Evolutionary conservation across 1,140 invertebrate genomes (phyloP), one percentile per base, ranked within the genome.

Genomic region (Linepithema humile): DNA sequence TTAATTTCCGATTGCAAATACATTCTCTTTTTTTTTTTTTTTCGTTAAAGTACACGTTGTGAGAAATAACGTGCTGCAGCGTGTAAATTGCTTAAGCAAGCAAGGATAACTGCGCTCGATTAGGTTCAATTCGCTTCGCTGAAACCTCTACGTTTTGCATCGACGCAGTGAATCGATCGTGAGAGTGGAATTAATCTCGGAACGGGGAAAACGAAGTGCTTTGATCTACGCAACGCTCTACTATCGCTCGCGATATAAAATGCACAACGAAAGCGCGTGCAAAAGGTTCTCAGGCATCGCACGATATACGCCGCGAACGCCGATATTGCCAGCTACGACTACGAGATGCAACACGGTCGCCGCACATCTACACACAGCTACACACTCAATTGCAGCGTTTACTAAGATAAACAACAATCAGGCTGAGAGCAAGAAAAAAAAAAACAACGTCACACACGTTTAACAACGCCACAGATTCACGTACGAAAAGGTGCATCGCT

Each of bases 211-310:
- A 23, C 17, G 2, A 80, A 70, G 64, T 64, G 20, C 2, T 35
- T 62, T 5, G n/a, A 15, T 67, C 10, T 29, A 60, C 29, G 17
- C 26, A 20, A 74, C 38, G n/a, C n/a, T 17, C 20, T 7, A 32
- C 64, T 17, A 12, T 48, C 72, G 23, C 38, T 20, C n/a, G 53
- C 26, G 29, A 20, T 32, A 45, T 38, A 75, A 45, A 29, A 77
- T 65, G 59, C 59, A 77, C 74, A 65, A 65, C 50, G 20, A 77
- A 77, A 77, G 74, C 74, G 38, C 74, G 64, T 80, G 75, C 75
- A 70, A 45, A 45, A 38, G 29, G 60, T 50, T 32, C 23, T 59
- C 29, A 26, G 17, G n/a, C 60, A n/a, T 53, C 40, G 26, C 2
- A 17, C 15, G 6, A n/a, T 7, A 10, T 57, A 3, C 26, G 3